Conservation (phyloP, 2,113 vertebrate species). For the Alosa alosa region DNA sequence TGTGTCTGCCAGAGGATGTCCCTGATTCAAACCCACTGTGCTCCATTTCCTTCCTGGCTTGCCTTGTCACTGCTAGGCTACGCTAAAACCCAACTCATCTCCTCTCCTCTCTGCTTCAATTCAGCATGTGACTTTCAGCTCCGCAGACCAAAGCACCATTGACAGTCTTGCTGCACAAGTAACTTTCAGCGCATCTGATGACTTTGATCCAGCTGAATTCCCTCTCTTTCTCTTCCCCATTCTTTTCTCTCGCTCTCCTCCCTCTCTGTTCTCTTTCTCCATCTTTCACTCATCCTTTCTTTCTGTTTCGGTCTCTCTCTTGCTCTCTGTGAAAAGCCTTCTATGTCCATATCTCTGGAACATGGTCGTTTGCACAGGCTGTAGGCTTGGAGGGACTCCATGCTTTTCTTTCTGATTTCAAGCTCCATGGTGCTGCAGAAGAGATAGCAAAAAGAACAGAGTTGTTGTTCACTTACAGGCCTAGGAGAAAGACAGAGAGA, state of each 20-base stretch:
- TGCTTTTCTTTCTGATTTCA: neutral
- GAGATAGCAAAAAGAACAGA: neutral
- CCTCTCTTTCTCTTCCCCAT: too few species aligned
- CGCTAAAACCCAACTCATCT: neutral
- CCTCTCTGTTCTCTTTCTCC: neutral
- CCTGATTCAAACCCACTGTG: conserved; percentile 51
- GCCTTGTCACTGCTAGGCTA: neutral
- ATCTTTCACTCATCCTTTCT: too few species aligned
- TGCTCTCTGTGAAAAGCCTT: neutral
- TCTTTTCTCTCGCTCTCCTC: neutral
- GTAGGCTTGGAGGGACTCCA: neutral
- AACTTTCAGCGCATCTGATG: neutral
- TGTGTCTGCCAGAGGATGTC: conserved; percentile 58
- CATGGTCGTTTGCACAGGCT: neutral
- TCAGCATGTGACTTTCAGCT: neutral
- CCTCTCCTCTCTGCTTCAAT: neutral
- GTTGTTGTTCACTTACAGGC: conserved; percentile 3
- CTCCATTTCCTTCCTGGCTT: conserved; percentile 56
- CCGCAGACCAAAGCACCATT: neutral
- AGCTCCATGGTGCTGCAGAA: neutral
- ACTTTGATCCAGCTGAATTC: neutral
- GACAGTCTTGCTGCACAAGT: neutral
- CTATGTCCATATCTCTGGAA: neutral
- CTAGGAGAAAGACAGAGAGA: neutral
- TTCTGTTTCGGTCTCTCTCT: neutral